Conservation (phyloP, 2,888 invertebrate species). For the Chrysina gloriosa region DNA sequence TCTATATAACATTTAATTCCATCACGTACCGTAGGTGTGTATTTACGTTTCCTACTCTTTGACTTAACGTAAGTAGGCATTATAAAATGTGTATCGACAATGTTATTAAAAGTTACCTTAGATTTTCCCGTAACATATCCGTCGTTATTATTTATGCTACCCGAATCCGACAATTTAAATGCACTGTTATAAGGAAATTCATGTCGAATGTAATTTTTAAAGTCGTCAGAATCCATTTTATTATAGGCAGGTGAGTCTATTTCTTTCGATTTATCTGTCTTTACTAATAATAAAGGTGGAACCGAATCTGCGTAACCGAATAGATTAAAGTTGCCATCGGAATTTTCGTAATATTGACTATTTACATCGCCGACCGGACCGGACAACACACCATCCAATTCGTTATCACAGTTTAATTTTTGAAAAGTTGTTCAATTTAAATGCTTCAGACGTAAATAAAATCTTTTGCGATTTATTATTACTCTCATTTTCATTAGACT, state of each 20-base stretch:
- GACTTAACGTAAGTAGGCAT: not conserved
- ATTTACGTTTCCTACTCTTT: not conserved
- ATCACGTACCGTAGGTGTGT: slow-evolving; percentile 4
- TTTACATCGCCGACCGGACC: slow-evolving; percentile 46
- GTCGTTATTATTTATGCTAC: not conserved
- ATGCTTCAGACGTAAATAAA: slow-evolving; percentile 40
- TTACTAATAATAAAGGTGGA: not conserved
- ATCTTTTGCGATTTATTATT: slow-evolving; percentile 32
- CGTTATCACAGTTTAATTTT: slow-evolving; percentile 34
- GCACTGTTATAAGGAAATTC: not conserved
- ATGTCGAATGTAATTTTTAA: slow-evolving; percentile 38
- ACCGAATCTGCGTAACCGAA: slow-evolving; percentile 38
- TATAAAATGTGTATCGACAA: slow-evolving; percentile 7
- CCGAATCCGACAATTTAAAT: not conserved
- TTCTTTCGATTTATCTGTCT: not conserved
- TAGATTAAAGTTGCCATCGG: slow-evolving; percentile 45
- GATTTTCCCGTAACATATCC: not conserved
- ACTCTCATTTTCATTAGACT: not conserved
- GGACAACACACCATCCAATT: slow-evolving; percentile 46
- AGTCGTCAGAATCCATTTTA: slow-evolving; percentile 44
- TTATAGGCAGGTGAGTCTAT: slow-evolving; percentile 49
- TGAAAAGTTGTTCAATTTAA: slow-evolving; percentile 28
- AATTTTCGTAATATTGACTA: slow-evolving; percentile 38
- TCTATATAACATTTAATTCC: slow-evolving; percentile 39
- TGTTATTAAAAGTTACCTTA: not conserved